These are phyloP conservation scores for Vanessa tameamea DNA, from an alignment of 1,140 invertebrate genomes.

Conservation along the genomic window DNA sequence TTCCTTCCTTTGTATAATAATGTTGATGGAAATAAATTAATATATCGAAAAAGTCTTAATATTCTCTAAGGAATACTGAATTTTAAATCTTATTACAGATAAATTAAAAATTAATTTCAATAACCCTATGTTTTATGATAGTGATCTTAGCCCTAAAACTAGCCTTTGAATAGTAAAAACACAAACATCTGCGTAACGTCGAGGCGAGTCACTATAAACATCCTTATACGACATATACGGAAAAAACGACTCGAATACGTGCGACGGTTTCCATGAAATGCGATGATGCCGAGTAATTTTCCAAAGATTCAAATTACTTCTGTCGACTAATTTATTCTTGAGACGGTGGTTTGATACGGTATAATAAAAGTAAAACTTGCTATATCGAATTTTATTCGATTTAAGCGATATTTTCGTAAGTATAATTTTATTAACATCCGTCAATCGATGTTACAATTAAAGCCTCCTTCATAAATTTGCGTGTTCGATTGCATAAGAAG, in stretches of 20 bases:
- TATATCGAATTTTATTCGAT: background rate
- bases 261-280: constrained; percentile 23
- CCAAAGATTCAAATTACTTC: constrained; percentile 8
- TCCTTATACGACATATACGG: constrained; percentile 27
- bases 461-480: constrained; percentile 41
- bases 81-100: no score
- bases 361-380: constrained; percentile 14
- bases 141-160: background rate
- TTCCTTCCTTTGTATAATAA: background rate
- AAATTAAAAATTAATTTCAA: background rate
- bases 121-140: background rate
- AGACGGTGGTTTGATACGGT: background rate
- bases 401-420: background rate
- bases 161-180: constrained; percentile 14
- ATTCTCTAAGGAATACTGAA: no score
- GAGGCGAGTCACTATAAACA: constrained; percentile 23
- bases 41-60: background rate
- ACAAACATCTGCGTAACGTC: constrained; percentile 10
- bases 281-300: constrained; percentile 25
- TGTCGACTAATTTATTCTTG: constrained; percentile 5
- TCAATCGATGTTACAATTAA: constrained; percentile 44
- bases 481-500: constrained; percentile 47
- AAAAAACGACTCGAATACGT: constrained; percentile 27
- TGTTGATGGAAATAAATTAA: background rate
- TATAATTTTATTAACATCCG: constrained; percentile 17